These are phyloP conservation scores for Megaleporinus macrocephalus DNA, from an alignment of 2,113 vertebrate genomes.

Conservation along the genomic window DNA sequence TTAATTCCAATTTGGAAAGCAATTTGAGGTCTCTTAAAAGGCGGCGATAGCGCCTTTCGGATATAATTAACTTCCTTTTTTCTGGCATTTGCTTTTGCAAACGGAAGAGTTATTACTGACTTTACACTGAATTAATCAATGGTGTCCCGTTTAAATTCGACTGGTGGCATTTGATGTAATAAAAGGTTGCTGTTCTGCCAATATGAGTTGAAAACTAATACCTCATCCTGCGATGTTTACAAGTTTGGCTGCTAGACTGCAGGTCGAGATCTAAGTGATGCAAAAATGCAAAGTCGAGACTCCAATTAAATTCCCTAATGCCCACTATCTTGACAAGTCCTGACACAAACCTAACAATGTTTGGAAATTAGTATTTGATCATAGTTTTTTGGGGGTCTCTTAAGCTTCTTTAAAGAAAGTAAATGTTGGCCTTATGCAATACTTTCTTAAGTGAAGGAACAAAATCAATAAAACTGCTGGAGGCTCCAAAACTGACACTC, in stretches of 20 bases:
- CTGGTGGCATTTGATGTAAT: conserved; percentile 5
- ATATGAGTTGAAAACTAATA: background rate
- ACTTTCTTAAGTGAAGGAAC: background rate
- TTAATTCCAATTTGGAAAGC: conserved; percentile 20
- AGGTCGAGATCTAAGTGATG: background rate
- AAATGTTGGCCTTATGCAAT: background rate
- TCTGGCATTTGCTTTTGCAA: conserved; percentile 5
- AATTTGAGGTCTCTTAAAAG: conserved; percentile 8
- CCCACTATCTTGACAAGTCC: background rate
- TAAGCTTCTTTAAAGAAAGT: background rate
- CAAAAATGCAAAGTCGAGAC: background rate
- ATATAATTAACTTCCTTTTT: conserved; percentile 2
- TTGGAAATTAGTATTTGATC: background rate
- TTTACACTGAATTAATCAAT: conserved; percentile 12
- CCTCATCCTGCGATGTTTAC: background rate
- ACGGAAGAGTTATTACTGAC: conserved; percentile 6
- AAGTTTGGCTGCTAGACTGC: background rate
- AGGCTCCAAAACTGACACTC: background rate
- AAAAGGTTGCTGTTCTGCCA: background rate
- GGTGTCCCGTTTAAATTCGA: background rate
- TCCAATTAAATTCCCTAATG: background rate
- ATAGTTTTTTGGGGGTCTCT: background rate
- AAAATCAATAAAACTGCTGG: background rate
- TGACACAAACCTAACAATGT: conserved; percentile 2
- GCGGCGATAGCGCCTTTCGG: background rate